Conservation (phyloP, 2,797 vertebrate species). For the Siniperca scherzeri region DNA sequence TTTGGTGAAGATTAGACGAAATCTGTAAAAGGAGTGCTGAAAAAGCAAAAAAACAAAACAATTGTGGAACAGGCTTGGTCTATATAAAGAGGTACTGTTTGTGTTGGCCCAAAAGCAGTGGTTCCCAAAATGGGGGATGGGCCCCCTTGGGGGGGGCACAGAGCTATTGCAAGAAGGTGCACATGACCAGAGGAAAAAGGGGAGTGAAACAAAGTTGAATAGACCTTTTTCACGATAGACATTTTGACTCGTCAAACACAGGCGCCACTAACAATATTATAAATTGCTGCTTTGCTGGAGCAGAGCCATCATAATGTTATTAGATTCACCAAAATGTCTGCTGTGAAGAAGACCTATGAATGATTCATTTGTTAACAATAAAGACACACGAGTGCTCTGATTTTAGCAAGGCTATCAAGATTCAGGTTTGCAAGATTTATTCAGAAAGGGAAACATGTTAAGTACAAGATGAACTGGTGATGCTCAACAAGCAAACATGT, state of each 20-base stretch:
- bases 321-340: not conserved
- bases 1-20: not conserved
- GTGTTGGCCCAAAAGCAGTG: too few species aligned
- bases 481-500: not conserved
- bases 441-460: not conserved
- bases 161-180: not conserved
- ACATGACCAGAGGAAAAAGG: not conserved
- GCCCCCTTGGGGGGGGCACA: not conserved
- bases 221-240: too few species aligned
- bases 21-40: not conserved
- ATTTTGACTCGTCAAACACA: not conserved
- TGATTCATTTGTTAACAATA: not conserved
- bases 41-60: too few species aligned
- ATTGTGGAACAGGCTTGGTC: not conserved
- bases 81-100: too few species aligned
- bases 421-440: not conserved
- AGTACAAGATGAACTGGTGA: not conserved
- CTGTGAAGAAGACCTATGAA: not conserved
- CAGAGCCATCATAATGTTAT: not conserved
- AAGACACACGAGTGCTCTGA: not conserved
- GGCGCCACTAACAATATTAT: not conserved
- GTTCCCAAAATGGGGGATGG: too few species aligned
- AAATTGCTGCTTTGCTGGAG: not conserved
- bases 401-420: not conserved
- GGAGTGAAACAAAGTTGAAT: not conserved